Evolutionary conservation across 2,113 vertebrate genomes (phyloP).

Genomic region (Stomatorhinus ivindoensis): DNA sequence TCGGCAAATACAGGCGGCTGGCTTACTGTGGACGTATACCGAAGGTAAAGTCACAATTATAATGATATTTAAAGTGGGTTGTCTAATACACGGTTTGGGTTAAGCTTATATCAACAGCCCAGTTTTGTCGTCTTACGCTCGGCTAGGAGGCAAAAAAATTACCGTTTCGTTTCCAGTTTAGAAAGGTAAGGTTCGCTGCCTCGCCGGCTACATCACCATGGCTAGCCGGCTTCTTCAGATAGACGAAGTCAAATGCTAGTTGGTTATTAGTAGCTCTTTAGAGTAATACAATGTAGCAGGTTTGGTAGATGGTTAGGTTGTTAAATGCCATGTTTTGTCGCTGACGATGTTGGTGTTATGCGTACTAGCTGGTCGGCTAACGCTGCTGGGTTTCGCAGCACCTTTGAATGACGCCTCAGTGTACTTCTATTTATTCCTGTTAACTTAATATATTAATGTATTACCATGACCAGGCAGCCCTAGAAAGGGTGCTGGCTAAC

Average conservation of each 20-base stretch:
- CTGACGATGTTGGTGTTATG: background rate
- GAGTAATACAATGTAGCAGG: background rate
- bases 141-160: background rate
- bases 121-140: background rate
- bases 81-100: background rate
- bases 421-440: background rate
- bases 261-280: background rate
- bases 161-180: background rate
- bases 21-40: background rate
- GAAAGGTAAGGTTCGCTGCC: conserved; percentile 11
- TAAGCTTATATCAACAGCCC: background rate
- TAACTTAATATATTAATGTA: background rate
- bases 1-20: background rate
- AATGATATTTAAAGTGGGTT: conserved; percentile 11
- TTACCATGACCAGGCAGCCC: background rate
- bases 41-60: background rate
- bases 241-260: background rate
- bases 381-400: background rate
- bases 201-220: background rate
- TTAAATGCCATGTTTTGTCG: background rate
- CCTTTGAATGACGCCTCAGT: background rate
- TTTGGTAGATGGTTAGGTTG: background rate
- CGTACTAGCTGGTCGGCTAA: background rate
- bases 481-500: background rate
- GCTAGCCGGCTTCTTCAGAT: background rate